These are phyloP conservation scores for Linnaemya vulpina DNA, from an alignment of 2,888 invertebrate genomes.

Conservation along the genomic window DNA sequence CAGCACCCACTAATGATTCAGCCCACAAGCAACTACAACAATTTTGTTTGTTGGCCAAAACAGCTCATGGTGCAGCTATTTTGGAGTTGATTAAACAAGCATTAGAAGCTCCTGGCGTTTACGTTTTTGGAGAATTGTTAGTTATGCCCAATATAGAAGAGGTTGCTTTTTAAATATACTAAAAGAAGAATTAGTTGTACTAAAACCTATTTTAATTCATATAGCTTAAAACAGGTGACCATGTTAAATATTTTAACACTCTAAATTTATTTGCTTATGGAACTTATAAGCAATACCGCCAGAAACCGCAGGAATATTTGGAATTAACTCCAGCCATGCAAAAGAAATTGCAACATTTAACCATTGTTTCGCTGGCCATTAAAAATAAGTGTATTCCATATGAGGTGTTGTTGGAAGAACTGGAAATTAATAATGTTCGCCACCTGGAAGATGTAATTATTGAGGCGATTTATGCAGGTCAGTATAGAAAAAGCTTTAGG, in stretches of 20 bases:
- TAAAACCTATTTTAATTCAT: background rate
- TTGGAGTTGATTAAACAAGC: slow-evolving; percentile 95
- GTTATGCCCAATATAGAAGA: slow-evolving; percentile 96
- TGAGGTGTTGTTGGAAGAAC: slow-evolving; percentile 90
- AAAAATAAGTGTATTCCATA: slow-evolving; percentile 97
- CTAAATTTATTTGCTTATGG: slow-evolving; percentile 97
- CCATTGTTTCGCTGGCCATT: slow-evolving; percentile 96
- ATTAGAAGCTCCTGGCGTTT: slow-evolving; percentile 94
- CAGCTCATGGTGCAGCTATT: slow-evolving; percentile 93
- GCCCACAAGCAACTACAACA: slow-evolving; percentile 90
- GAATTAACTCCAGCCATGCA: slow-evolving; percentile 91
- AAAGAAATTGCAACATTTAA: slow-evolving; percentile 96
- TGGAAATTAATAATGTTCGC: slow-evolving; percentile 95
- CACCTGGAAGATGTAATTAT: slow-evolving; percentile 98
- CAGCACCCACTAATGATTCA: slow-evolving; percentile 75
- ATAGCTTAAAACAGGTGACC: slow-evolving; percentile 88
- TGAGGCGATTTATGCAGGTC: slow-evolving; percentile 98
- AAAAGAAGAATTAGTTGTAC: background rate
- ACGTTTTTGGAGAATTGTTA: slow-evolving; percentile 96
- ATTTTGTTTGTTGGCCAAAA: slow-evolving; percentile 93
- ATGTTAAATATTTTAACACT: slow-evolving; percentile 90
- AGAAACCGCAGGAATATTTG: slow-evolving; percentile 89
- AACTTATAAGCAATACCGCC: slow-evolving; percentile 94
- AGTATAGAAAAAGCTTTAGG: slow-evolving; percentile 70
- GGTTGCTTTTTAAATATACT: slow-evolving; percentile 83